Base-by-base conservation (phyloP, 2,888 invertebrate species). In the Glaucopsyche alexis region DNA sequence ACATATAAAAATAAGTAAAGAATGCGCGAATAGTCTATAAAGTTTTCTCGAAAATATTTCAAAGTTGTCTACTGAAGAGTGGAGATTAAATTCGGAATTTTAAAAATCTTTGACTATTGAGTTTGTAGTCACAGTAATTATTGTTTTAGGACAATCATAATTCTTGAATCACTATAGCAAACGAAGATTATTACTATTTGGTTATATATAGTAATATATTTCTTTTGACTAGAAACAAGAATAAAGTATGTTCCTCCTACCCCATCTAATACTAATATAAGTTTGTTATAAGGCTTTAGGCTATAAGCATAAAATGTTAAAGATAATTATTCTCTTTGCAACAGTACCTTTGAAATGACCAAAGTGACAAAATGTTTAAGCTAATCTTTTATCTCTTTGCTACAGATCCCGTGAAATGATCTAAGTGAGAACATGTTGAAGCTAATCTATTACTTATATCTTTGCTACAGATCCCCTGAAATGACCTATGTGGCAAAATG, bases 391-490 rank as follows among this genome's bases (percentile, higher is more conserved):
- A n/a, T n/a, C 79, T 81, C 76, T 83, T 84, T 78, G n/a, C 16
- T 9, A 14, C 88, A 89, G 88, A 84, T 85, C 79, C 76, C 79
- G 74, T 78, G 70, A 55, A 72, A 78, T 75, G 74, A 67, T 71
- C 72, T 77, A 79, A 76, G 75, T 64, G 11, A 64, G 3, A 4
- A 29, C 11, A 38, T 19, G 8, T 7, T 13, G 8, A 14, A 6
- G 50, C 8, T 38, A 72, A 7, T 19, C 5, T 50, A 16, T 6
- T 75, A n/a, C n/a, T n/a, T n/a, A 71, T 82, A 78, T 81, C 76
- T 83, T 84, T 78, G 55, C 55, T 29, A 13, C 88, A 89, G 89
- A 84, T 85, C 79, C 76, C 79, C 74, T 78, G 71, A 55, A 72
- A 78, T 4, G 29, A 29, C 4, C 29, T 29, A 29, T 3, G 29